Percentiles rank a stretch among this genome's conserved stretches.
phyloP scores from a whole-genome alignment of 2,113 vertebrate species.

The Mohoua ochrocephala region DNA sequence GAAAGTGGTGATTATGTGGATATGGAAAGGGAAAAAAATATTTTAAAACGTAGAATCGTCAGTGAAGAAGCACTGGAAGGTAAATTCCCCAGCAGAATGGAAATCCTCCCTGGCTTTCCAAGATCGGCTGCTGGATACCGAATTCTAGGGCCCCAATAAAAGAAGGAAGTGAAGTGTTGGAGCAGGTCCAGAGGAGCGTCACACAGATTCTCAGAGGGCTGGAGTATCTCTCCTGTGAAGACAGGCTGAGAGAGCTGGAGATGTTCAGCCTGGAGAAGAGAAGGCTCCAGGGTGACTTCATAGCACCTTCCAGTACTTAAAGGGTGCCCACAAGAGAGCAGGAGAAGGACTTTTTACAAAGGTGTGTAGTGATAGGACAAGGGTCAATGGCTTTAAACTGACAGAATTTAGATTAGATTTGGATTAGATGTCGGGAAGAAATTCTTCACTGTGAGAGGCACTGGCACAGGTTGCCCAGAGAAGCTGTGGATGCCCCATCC shows the following conservation, averaged over 20 bases:
- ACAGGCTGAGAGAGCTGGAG: background rate
- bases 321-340: background rate
- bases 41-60: background rate
- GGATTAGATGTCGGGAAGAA: background rate
- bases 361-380: background rate
- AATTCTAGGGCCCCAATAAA: background rate
- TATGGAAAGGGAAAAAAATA: accelerated
- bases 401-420: background rate
- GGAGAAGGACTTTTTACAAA: background rate
- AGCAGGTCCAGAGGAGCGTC: background rate
- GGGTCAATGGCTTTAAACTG: background rate
- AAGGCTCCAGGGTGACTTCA: background rate
- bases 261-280: background rate
- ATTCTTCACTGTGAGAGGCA: background rate
- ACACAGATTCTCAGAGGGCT: background rate
- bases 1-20: accelerated
- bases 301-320: background rate
- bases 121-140: accelerated
- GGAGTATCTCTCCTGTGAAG: background rate
- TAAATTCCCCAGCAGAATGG: background rate
- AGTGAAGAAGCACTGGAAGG: background rate
- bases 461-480: background rate
- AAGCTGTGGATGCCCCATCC: background rate
- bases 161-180: background rate
- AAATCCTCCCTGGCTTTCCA: background rate